These are phyloP conservation scores for Cephus runcator DNA, from an alignment of 2,888 invertebrate genomes.

Conservation along the genomic window DNA sequence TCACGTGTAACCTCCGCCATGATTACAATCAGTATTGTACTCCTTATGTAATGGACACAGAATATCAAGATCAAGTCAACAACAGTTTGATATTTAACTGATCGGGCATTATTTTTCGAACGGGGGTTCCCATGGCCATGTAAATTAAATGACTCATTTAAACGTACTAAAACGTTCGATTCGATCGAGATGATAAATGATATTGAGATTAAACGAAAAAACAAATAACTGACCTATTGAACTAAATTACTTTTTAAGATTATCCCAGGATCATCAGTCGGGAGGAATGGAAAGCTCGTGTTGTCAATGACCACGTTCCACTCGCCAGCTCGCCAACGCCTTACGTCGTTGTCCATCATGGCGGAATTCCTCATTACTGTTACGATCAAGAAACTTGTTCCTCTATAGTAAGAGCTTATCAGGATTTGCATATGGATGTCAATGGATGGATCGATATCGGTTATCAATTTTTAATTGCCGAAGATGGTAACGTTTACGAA, in stretches of 20 bases:
- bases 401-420: conserved; percentile 55
- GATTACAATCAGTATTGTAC: too few relatives aligned
- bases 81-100: too few relatives aligned
- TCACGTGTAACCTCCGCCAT: too few relatives aligned
- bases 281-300: conserved; percentile 58
- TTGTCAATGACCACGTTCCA: conserved; percentile 29
- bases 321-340: conserved; percentile 48
- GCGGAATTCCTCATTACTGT: conserved; percentile 54
- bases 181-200: too few relatives aligned
- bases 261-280: conserved; percentile 54
- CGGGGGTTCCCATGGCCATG: too few relatives aligned
- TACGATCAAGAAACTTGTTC: conserved; percentile 46
- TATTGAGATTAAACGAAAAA: too few relatives aligned
- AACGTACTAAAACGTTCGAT: too few relatives aligned
- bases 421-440: conserved; percentile 59
- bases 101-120: too few relatives aligned
- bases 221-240: too few relatives aligned
- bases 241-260: conserved; percentile 21
- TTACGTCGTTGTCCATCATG: conserved; percentile 63
- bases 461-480: conserved; percentile 67
- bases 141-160: too few relatives aligned
- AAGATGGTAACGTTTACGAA: conserved; percentile 66
- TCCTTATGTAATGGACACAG: too few relatives aligned
- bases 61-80: too few relatives aligned
- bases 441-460: conserved; percentile 63